Evolutionary conservation across 2,888 invertebrate genomes (phyloP).

Genomic region (Drosophila neotestacea): DNA sequence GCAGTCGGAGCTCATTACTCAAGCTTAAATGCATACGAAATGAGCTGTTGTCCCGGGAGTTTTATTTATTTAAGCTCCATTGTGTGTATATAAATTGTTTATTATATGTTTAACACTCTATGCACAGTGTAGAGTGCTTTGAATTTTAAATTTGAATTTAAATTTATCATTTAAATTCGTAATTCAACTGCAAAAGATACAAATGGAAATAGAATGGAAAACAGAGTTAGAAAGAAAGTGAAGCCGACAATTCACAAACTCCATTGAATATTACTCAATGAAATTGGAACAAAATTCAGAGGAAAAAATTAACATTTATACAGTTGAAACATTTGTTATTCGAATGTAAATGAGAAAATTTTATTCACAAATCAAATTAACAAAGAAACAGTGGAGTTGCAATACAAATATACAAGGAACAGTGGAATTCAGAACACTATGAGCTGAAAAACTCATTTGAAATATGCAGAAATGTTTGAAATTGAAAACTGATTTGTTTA

Average conservation of each 20-base stretch:
- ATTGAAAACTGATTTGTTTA: background rate
- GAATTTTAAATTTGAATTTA: too few species aligned
- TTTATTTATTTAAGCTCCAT: constrained; percentile 61
- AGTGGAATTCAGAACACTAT: background rate
- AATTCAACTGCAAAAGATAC: constrained; percentile 14
- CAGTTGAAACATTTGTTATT: too few species aligned
- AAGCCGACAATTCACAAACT: background rate
- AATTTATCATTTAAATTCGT: constrained; percentile 42
- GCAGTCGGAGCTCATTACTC: constrained; percentile 58
- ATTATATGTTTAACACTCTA: constrained; percentile 67
- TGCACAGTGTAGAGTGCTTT: constrained; percentile 45
- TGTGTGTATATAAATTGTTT: constrained; percentile 57
- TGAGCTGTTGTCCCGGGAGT: constrained; percentile 67
- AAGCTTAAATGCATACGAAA: constrained; percentile 82
- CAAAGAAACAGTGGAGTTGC: background rate
- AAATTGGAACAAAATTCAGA: background rate
- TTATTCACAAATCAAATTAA: too few species aligned
- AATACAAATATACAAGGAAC: background rate
- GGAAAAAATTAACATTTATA: too few species aligned
- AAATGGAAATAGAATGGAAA: constrained; percentile 21
- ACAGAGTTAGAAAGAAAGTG: constrained; percentile 16
- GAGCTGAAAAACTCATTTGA: background rate
- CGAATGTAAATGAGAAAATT: too few species aligned
- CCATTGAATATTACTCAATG: background rate
- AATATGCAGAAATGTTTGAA: background rate